Evolutionary conservation across 1,140 invertebrate species (phyloP).

Genomic region (Trinorchestia longiramus): DNA sequence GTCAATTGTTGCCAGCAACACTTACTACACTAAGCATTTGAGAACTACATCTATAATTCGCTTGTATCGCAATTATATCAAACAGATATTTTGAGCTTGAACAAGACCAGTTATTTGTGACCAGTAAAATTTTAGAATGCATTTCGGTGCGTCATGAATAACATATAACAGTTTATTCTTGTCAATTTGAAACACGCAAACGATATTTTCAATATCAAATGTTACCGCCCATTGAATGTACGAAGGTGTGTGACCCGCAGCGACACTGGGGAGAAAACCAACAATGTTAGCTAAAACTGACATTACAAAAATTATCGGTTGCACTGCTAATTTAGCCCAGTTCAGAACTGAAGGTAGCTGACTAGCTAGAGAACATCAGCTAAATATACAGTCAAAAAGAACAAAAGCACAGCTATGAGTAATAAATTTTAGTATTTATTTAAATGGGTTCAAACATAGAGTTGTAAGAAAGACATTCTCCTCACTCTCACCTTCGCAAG

Average conservation of each 20-base stretch:
- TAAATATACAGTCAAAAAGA: neutral
- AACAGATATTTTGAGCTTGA: neutral
- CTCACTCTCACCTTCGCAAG: neutral
- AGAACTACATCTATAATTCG: neutral
- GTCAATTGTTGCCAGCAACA: neutral
- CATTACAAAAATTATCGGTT: neutral
- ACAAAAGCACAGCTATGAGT: neutral
- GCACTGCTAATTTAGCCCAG: neutral
- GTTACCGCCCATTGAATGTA: neutral
- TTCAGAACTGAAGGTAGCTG: neutral
- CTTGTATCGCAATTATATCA: neutral
- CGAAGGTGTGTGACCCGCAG: neutral
- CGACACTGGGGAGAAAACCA: neutral
- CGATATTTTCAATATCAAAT: neutral
- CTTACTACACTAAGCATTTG: neutral
- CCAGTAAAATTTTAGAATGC: neutral
- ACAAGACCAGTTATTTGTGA: neutral
- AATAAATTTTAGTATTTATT: neutral
- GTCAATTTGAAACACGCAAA: neutral
- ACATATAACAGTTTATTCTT: neutral
- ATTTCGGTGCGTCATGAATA: neutral
- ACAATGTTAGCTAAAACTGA: neutral
- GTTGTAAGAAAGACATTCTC: neutral
- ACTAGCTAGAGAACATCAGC: neutral
- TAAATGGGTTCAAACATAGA: neutral